Base-by-base conservation (phyloP, 2,113 vertebrate genomes). In the Paramisgurnus dabryanus region DNA sequence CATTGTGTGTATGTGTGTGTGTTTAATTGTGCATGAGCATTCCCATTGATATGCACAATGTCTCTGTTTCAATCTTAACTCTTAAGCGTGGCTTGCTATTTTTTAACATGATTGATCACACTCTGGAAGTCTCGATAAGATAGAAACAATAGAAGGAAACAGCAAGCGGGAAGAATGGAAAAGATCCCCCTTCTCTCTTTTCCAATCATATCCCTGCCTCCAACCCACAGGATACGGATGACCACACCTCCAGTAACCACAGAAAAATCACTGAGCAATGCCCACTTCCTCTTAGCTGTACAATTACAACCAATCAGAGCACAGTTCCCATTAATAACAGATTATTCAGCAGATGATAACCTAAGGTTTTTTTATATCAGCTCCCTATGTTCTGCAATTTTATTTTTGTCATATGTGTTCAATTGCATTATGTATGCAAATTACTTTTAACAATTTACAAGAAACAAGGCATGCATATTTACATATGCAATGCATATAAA, bases 131-230 rank as follows among this genome's bases (percentile, higher is more conserved):
- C 73, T 75, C 75, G 69, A 60, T 81, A 81, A 78, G 76, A 81
- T 47, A 76, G 73, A 82, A 57, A 84, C 82, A 86, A 86, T 86
- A 58, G 18, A 39, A 80, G 82, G 80, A 82, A 86, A 76, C 72
- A 9, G 22, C 39, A 27, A 39, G 43, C 45, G 74, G 73, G 53
- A 67, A 68, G 6, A 80, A 53, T 66, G 82, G 73, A 80, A 80
- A 68, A 76, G 57, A 75, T 53, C 22, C 66, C 40, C 55, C 39
- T 18, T 27, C 65, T 39, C 7, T 47, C 18, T 66, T 47, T 22
- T 41, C 34, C 11, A 7, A 11, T 27, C 39, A 10, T 57, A 65
- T 41, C 80, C 41, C 49, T 40, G 10, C 53, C 43, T 64, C 43
- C 12, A 18, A 7, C 22, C 43, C 58, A 63, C 22, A 39, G 43